Evolutionary conservation across 2,888 invertebrate species (phyloP).

Genomic region (Hipparchia semele): DNA sequence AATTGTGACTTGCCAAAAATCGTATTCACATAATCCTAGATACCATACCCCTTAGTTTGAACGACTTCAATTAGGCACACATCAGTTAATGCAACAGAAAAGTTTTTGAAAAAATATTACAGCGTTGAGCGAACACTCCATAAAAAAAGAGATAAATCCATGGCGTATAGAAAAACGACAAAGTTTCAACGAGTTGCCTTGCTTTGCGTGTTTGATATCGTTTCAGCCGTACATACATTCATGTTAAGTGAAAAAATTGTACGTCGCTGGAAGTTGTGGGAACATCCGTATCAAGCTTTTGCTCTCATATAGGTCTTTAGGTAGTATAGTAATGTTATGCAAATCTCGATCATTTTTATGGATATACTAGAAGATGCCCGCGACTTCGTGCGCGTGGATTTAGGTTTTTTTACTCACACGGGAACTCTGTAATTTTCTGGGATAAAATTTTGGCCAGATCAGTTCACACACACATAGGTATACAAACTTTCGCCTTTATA

Average conservation of each 20-base stretch:
- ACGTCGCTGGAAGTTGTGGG: too few relatives aligned
- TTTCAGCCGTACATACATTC: not conserved
- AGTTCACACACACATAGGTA: too few relatives aligned
- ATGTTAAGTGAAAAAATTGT: too few relatives aligned
- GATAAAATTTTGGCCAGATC: too few relatives aligned
- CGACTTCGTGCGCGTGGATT: too few relatives aligned
- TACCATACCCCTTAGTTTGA: not conserved
- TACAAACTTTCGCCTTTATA: too few relatives aligned
- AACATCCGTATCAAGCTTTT: not conserved
- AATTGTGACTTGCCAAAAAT: too few relatives aligned
- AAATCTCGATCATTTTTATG: too few relatives aligned
- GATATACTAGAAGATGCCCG: too few relatives aligned
- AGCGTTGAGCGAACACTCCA: constrained; percentile 2
- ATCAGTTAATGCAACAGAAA: not conserved
- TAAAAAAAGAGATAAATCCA: constrained; percentile 13
- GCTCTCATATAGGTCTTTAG: not conserved
- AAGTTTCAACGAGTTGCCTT: constrained; percentile 14
- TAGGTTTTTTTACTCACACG: too few relatives aligned
- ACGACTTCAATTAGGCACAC: not conserved
- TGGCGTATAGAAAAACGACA: not conserved
- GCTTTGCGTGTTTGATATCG: constrained; percentile 12
- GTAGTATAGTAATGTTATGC: not conserved
- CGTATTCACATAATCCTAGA: not conserved
- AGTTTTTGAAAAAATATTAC: constrained; percentile 4
- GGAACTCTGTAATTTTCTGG: too few relatives aligned